Evolutionary conservation across 2,888 invertebrate genomes (phyloP).

Genomic region (Leucophora obtusa): DNA sequence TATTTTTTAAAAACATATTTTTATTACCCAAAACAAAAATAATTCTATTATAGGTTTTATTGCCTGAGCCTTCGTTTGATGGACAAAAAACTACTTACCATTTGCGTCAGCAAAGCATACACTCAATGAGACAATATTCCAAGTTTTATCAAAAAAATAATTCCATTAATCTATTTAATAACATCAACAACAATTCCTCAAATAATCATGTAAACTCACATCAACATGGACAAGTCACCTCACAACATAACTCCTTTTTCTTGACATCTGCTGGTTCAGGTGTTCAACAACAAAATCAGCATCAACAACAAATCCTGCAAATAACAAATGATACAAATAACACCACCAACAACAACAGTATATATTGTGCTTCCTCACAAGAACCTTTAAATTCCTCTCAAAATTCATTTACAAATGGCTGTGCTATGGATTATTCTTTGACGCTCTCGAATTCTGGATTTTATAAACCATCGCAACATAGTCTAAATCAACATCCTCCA

Average conservation of each 20-base stretch:
- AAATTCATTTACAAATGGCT: constrained; percentile 22
- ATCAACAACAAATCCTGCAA: constrained; percentile 50
- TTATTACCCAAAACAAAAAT: constrained; percentile 10
- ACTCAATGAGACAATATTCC: constrained; percentile 59
- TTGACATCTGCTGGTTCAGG: constrained; percentile 43
- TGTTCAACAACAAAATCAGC: constrained; percentile 60
- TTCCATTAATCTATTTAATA: constrained; percentile 29
- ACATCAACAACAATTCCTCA: constrained; percentile 7
- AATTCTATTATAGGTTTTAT: constrained; percentile 67
- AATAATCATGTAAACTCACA: constrained; percentile 48
- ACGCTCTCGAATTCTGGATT: constrained; percentile 64
- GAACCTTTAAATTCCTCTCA: constrained; percentile 4
- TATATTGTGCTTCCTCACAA: constrained; percentile 23
- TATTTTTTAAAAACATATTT: constrained; percentile 33
- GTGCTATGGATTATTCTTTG: constrained; percentile 39
- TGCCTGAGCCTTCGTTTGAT: constrained; percentile 68
- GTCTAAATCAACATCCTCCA: constrained; percentile 31
- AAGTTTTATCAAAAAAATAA: constrained; percentile 55
- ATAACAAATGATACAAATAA: not conserved
- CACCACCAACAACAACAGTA: constrained; percentile 55
- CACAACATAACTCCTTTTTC: constrained; percentile 40
- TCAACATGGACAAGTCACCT: constrained; percentile 56
- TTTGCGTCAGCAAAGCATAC: constrained; percentile 70
- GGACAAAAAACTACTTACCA: constrained; percentile 71
- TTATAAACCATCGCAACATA: constrained; percentile 69